Conservation (phyloP, 2,113 vertebrate genomes). For the Desmodus rotundus region DNA sequence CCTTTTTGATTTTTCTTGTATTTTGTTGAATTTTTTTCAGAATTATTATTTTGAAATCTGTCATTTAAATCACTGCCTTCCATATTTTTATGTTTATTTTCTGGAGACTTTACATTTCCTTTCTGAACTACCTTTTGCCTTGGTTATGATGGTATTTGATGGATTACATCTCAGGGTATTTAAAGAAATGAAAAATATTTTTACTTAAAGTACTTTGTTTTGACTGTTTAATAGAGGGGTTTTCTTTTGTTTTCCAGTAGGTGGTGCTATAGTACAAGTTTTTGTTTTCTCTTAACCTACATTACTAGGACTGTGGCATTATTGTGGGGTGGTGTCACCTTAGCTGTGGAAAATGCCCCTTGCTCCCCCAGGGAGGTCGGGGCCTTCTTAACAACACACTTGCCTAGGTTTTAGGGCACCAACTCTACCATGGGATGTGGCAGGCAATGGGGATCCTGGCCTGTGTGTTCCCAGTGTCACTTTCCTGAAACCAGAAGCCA, state of each 20-base stretch:
- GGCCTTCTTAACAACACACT: not conserved
- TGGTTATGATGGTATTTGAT: not conserved
- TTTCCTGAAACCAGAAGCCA: not conserved
- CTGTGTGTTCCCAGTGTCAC: not conserved
- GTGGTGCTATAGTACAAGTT: no score
- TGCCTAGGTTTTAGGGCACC: not conserved
- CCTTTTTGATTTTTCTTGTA: not conserved
- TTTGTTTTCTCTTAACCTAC: not conserved
- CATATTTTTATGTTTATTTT: not conserved
- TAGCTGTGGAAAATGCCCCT: not conserved
- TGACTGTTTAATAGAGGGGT: not conserved
- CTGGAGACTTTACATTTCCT: not conserved
- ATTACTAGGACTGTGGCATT: not conserved
- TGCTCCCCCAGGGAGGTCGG: no score
- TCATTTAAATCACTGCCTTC: not conserved
- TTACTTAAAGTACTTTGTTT: not conserved
- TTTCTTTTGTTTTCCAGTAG: not conserved
- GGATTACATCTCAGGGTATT: not conserved
- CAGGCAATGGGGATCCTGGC: not conserved
- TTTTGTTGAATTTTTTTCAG: not conserved
- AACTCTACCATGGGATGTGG: not conserved
- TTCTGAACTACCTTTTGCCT: not conserved
- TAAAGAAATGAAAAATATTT: not conserved
- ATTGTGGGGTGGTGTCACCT: not conserved
- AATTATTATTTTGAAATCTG: not conserved